phyloP scores from a whole-genome alignment of 1,140 invertebrate species.

The Portunus trituberculatus region DNA sequence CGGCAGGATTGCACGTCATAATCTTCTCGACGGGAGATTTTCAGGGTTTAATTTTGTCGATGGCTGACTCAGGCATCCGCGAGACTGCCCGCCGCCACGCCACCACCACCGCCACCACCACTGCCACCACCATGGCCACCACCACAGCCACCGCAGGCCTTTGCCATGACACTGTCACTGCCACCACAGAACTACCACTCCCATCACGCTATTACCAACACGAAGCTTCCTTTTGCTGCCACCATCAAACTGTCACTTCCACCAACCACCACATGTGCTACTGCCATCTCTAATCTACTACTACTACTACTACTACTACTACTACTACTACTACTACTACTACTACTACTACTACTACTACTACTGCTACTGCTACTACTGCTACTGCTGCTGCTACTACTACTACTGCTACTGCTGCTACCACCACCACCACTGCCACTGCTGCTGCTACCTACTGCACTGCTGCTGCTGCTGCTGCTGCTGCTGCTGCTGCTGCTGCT shows the following conservation, averaged over 20 bases:
- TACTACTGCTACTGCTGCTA: too few relatives aligned
- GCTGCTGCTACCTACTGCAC: too few relatives aligned
- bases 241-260: too few relatives aligned
- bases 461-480: too few relatives aligned
- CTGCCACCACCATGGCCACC: not conserved
- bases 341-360: slow-evolving; percentile 10
- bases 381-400: too few relatives aligned
- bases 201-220: too few relatives aligned
- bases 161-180: too few relatives aligned
- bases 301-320: slow-evolving; percentile 22
- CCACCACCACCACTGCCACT: too few relatives aligned
- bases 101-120: not conserved
- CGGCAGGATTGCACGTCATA: not conserved
- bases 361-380: not conserved
- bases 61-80: not conserved
- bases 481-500: too few relatives aligned
- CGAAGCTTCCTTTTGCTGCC: too few relatives aligned
- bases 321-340: slow-evolving; percentile 21
- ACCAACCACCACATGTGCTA: not conserved
- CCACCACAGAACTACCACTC: too few relatives aligned
- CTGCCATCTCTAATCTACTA: not conserved
- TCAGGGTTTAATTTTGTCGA: not conserved
- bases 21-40: not conserved
- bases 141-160: not conserved
- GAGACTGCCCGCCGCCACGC: not conserved